Base-by-base conservation (phyloP, 2,888 invertebrate species). In the Heliconius ismenius region DNA sequence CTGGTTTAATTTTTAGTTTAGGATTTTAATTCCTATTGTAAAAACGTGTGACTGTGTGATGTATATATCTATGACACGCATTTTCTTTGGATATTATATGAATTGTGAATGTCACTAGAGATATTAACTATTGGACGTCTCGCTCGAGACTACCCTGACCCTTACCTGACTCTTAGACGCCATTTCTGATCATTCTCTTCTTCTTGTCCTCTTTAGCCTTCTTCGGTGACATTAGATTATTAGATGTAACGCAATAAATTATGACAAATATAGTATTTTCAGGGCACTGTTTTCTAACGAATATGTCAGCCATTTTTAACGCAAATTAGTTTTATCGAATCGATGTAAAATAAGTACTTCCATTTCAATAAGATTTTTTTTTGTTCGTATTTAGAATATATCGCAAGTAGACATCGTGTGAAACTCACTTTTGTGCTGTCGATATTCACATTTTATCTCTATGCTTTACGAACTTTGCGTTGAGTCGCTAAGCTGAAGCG, bases 1-100 rank as follows among this genome's bases (percentile, higher is more conserved):
- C 93, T 93, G 93, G 92, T 90, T 92, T 92, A 90, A 85, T 90
- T 87, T 86, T 91, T 92, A 91, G 89, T 92, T 92, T 88, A 92
- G 90, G 88, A 88, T 83, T 88, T 90, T 67, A 91, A 92, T 91
- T 93, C 90, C 91, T 92, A 92, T 89, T 92, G 91, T 93, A 92
- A 91, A 93, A 81, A 91, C 85, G 92, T 91, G 92, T 92, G 93
- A 88, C 89, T 92, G 92, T 92, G 92, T 91, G 89, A 87, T 92
- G 92, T 93, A 91, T 91, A 92, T 92, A 92, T 84, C 82, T 84
- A 84, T 85, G 87, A 88, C 88, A 87, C 88, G 89, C 89, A 88
- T 88, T 86, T 86, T 87, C 86, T 86, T 88, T 85, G 10, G 85
- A 49, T 39, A 39, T 75, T 68, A 84, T 79, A 78, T 81, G 58